Evolutionary conservation across 1,140 invertebrate genomes (phyloP).

Genomic region (Lamellibrachia luymesi): DNA sequence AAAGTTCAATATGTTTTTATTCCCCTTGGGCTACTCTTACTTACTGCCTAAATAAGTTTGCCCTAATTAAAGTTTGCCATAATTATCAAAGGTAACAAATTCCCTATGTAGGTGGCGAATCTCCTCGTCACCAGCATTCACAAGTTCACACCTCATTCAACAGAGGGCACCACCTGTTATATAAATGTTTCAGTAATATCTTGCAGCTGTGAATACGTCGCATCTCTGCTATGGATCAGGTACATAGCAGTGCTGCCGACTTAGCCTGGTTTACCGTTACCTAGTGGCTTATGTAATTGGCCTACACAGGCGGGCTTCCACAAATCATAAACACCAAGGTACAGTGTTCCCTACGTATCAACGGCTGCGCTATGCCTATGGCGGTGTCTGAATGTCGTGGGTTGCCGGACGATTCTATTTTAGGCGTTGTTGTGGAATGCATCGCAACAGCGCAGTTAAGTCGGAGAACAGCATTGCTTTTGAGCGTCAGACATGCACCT

Average conservation of each 20-base stretch:
- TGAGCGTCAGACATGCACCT: not conserved
- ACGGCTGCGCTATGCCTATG: not conserved
- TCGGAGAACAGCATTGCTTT: not conserved
- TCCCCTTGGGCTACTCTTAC: no score
- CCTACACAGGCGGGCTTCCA: not conserved
- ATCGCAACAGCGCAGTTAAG: not conserved
- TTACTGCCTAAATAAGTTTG: no score
- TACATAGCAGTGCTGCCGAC: not conserved
- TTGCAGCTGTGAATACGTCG: not conserved
- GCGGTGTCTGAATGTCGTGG: not conserved
- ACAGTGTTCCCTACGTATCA: not conserved
- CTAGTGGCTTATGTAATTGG: not conserved
- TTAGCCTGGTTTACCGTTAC: not conserved
- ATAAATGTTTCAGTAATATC: not conserved
- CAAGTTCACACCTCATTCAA: not conserved
- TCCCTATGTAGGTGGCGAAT: no score
- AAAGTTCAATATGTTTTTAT: no score
- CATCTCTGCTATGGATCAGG: not conserved
- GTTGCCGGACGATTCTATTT: not conserved
- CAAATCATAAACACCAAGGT: constrained; percentile 1
- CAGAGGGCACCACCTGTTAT: not conserved
- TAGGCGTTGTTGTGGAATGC: not conserved
- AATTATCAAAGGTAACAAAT: no score
- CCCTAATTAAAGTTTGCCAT: no score
- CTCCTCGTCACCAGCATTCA: no score